Conservation (phyloP, 2,113 vertebrate genomes). For the Barnardius zonarius region DNA sequence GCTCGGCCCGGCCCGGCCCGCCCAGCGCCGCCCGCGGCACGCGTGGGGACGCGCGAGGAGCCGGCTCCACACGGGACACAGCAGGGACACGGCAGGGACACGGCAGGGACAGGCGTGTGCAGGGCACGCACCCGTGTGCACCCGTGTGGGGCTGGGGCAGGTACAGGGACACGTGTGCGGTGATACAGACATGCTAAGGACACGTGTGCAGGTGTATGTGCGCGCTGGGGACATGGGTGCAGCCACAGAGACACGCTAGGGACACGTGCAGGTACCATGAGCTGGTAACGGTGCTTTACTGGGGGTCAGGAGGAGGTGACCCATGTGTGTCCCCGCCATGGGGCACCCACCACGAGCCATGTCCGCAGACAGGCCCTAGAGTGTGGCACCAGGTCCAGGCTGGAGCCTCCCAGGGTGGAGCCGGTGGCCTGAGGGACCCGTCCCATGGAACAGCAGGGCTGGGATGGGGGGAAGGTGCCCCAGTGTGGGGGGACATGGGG, state of each 20-base stretch:
- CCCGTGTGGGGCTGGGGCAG: rapidly evolving
- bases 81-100: not conserved
- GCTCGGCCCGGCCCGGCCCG: no score
- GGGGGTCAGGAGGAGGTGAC: not conserved
- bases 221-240: rapidly evolving
- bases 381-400: no score
- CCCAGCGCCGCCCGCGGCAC: no score
- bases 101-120: not conserved
- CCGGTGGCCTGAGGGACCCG: no score
- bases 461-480: no score
- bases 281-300: not conserved
- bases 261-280: not conserved
- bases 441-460: no score
- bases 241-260: not conserved
- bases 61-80: no score
- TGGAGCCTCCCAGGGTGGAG: no score
- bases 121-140: not conserved
- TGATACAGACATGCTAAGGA: not conserved
- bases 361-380: no score
- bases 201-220: rapidly evolving
- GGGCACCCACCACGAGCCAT: not conserved
- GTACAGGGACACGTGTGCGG: not conserved
- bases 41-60: no score
- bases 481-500: no score
- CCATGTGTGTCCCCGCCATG: no score